Conservation (phyloP, 2,113 vertebrate species). For the Gallinago jamesoni region DNA sequence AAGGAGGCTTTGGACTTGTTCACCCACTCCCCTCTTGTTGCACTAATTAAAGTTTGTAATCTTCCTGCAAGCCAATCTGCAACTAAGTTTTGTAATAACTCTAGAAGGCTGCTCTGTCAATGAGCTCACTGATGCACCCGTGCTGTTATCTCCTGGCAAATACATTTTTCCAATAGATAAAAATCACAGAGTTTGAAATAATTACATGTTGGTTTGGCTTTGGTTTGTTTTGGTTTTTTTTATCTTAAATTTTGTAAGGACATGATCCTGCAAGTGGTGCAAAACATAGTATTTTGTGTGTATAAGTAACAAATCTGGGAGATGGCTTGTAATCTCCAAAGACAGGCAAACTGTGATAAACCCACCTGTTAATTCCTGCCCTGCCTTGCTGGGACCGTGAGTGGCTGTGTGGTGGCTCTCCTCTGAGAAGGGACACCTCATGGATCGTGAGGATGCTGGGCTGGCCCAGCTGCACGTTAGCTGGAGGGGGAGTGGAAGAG, state of each 20-base stretch:
- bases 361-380: not conserved
- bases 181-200: not conserved
- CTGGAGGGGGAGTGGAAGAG: not conserved
- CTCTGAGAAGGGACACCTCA: fast-evolving
- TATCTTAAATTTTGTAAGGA: not conserved
- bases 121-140: not conserved
- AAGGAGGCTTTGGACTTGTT: not conserved
- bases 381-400: fast-evolving
- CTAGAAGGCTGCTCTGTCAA: not conserved
- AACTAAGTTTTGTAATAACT: not conserved
- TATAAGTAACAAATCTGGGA: not conserved
- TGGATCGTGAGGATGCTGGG: fast-evolving
- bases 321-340: fast-evolving
- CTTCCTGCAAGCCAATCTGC: not conserved
- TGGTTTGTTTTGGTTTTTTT: not conserved
- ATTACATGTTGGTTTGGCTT: not conserved
- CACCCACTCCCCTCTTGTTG: not conserved
- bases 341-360: not conserved
- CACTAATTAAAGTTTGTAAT: not conserved
- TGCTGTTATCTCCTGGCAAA: not conserved
- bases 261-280: fast-evolving
- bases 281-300: not conserved
- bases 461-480: not conserved
- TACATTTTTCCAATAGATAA: not conserved
- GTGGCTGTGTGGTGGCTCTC: fast-evolving